Conservation (phyloP, 2,797 vertebrate genomes). For the Cyclura pinguis region DNA sequence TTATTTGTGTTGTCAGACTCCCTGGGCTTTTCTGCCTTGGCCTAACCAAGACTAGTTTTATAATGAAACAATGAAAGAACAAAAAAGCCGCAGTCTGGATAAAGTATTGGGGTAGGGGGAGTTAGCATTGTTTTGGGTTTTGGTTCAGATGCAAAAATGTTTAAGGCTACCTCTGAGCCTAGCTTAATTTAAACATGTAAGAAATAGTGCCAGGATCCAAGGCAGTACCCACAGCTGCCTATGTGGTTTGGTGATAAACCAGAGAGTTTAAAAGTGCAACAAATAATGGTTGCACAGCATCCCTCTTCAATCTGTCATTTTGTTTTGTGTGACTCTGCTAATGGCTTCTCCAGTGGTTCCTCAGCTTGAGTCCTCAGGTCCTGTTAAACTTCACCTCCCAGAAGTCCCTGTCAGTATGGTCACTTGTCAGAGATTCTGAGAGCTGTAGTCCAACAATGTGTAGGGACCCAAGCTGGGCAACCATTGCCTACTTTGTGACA, state of each 20-base stretch:
- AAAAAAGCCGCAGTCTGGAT: background rate
- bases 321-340: background rate
- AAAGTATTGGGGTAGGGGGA: background rate
- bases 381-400: no score
- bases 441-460: no score
- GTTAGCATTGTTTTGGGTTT: background rate
- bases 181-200: constrained; percentile 1
- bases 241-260: background rate
- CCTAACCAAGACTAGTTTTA: background rate
- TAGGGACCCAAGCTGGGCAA: no score
- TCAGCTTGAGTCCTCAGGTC: no score
- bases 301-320: background rate
- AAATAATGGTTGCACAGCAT: background rate
- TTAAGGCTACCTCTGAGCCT: background rate
- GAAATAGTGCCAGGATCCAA: background rate
- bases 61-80: background rate
- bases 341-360: background rate
- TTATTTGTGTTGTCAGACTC: background rate
- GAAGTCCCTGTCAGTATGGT: no score
- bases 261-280: background rate
- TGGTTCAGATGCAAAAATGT: background rate
- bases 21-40: rapidly evolving
- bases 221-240: background rate
- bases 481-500: background rate
- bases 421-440: no score